Percentiles rank a stretch among this genome's conserved stretches.
These are phyloP conservation scores for Arothron firmamentum DNA, from an alignment of 2,113 vertebrate species.

Conservation along the genomic window DNA sequence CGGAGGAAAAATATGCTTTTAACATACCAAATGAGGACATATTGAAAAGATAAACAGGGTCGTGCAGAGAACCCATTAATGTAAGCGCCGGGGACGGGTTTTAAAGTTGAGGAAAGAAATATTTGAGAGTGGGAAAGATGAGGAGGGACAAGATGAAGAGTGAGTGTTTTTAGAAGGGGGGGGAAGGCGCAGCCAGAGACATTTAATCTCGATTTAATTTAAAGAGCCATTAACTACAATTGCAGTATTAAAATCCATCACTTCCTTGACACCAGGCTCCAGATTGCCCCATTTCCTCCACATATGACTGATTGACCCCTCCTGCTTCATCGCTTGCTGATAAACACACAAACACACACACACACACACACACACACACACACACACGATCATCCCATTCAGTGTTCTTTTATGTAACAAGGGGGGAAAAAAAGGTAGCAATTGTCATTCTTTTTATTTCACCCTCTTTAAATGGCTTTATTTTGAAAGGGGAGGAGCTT, in stretches of 20 bases:
- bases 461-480: slow-evolving; percentile 10
- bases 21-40: slow-evolving; percentile 11
- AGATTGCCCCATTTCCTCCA: slow-evolving; percentile 73
- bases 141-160: slow-evolving; percentile 41
- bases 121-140: slow-evolving; percentile 25
- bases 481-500: slow-evolving; percentile 23
- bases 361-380: slow-evolving; percentile 10
- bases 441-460: not conserved
- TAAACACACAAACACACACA: slow-evolving; percentile 36
- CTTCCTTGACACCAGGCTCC: slow-evolving; percentile 69
- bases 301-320: slow-evolving; percentile 70
- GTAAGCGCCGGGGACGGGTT: not conserved
- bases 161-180: not conserved
- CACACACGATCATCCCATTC: slow-evolving; percentile 9
- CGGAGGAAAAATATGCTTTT: slow-evolving; percentile 7
- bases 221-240: slow-evolving; percentile 79
- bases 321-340: slow-evolving; percentile 43
- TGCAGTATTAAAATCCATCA: slow-evolving; percentile 77
- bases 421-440: not conserved
- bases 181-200: slow-evolving; percentile 52
- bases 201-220: slow-evolving; percentile 78
- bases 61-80: not conserved
- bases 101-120: slow-evolving; percentile 45
- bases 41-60: slow-evolving; percentile 27
- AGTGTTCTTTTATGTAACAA: not conserved